These are phyloP conservation scores for Drosophila obscura DNA, from an alignment of 1,140 invertebrate genomes.

Conservation along the genomic window DNA sequence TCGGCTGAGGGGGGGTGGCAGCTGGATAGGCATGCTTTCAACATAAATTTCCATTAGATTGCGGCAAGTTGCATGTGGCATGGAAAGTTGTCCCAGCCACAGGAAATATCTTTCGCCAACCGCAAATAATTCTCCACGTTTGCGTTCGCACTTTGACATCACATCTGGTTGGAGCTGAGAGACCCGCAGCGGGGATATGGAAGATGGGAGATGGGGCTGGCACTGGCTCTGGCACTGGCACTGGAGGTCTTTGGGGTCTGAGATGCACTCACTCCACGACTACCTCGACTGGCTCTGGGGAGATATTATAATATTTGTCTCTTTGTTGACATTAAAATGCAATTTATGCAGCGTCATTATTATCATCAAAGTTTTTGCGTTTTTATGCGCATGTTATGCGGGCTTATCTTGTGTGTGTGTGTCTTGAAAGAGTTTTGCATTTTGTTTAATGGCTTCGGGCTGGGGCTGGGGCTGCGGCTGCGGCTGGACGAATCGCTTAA, in stretches of 20 bases:
- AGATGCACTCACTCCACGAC: conserved; percentile 24
- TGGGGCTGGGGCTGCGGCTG: conserved; percentile 2
- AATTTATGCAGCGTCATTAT: conserved; percentile 82
- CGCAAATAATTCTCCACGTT: conserved; percentile 81
- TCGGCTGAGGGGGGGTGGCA: not conserved
- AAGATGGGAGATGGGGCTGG: not conserved
- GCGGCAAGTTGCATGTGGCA: conserved; percentile 77
- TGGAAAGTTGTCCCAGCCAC: conserved; percentile 67
- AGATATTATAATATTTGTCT: conserved; percentile 80
- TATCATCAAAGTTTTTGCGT: conserved; percentile 61
- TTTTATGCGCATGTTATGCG: conserved; percentile 62
- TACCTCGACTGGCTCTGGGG: conserved; percentile 7
- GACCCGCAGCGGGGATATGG: not conserved
- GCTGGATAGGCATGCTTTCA: conserved; percentile 67
- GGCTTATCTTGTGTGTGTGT: conserved; percentile 56
- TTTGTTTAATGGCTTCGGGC: conserved; percentile 36
- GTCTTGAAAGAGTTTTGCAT: conserved; percentile 48
- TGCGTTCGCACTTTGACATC: conserved; percentile 80
- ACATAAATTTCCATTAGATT: conserved; percentile 82
- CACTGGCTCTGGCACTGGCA: not conserved
- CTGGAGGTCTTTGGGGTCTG: conserved; percentile 34
- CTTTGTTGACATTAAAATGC: conserved; percentile 81
- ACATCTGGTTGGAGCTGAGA: conserved; percentile 57
- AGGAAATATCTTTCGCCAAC: conserved; percentile 80
- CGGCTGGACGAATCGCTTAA: too few relatives aligned